Evolutionary conservation across 37 sponge, comb jelly and placozoan species (phyloP).

Genomic region (Aplysina aerophoba): DNA sequence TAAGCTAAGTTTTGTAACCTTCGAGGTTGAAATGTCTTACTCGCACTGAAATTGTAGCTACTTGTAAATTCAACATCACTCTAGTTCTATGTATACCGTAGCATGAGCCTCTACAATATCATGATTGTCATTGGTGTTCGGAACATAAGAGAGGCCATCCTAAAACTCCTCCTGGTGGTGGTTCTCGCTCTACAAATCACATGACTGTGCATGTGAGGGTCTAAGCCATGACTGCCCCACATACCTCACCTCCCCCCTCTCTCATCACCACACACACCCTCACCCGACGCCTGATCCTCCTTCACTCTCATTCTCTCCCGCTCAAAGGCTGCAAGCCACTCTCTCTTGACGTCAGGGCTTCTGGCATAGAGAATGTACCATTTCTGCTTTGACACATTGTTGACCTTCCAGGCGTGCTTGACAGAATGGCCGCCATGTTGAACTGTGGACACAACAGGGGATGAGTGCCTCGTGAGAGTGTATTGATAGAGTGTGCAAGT

Average conservation of each 20-base stretch:
- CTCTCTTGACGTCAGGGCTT: slow-evolving; percentile 63
- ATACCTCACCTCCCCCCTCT: neutral
- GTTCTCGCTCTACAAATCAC: no score
- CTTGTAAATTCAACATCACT: no score
- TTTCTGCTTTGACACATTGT: slow-evolving; percentile 86
- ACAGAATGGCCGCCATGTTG: slow-evolving; percentile 60
- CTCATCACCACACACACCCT: neutral
- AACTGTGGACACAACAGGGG: slow-evolving; percentile 34
- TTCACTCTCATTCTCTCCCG: slow-evolving; percentile 74
- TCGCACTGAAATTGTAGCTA: no score
- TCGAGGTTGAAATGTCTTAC: no score
- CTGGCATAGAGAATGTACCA: slow-evolving; percentile 88
- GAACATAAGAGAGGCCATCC: no score
- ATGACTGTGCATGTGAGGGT: no score
- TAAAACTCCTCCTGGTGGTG: no score
- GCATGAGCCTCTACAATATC: no score
- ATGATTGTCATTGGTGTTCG: no score
- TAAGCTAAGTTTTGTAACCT: no score
- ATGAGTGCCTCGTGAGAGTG: neutral
- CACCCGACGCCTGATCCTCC: slow-evolving; percentile 73
- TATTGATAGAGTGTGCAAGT: no score
- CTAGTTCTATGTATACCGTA: no score
- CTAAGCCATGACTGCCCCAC: neutral
- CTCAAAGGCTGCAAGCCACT: slow-evolving; percentile 90
- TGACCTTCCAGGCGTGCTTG: slow-evolving; percentile 94